Percentiles rank a stretch among this genome's conserved stretches.
These are phyloP conservation scores for Cheilosia impressa DNA, from an alignment of 2,888 invertebrate genomes.

Conservation along the genomic window DNA sequence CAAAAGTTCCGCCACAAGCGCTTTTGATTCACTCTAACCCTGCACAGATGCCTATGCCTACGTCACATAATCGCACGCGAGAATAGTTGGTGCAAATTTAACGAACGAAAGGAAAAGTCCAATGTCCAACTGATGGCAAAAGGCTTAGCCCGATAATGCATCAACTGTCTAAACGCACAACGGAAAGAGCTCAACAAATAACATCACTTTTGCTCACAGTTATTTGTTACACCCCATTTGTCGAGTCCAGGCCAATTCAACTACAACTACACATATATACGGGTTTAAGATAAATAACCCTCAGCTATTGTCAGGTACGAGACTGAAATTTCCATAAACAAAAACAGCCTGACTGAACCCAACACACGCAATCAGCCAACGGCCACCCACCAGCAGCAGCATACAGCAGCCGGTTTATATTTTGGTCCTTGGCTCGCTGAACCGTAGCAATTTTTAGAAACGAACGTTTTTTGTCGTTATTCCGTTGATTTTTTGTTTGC, in stretches of 20 bases:
- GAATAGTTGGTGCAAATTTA: too few species aligned
- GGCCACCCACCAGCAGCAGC: background rate
- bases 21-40: too few species aligned
- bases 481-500: constrained; percentile 12
- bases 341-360: constrained; percentile 6
- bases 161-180: background rate
- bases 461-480: constrained; percentile 10
- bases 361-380: background rate
- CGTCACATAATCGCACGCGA: too few species aligned
- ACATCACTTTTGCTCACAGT: constrained; percentile 2
- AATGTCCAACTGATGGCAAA: too few species aligned
- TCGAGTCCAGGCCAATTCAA: constrained; percentile 47
- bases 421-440: constrained; percentile 35
- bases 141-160: background rate
- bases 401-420: constrained; percentile 10
- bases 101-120: too few species aligned
- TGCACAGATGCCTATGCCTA: too few species aligned
- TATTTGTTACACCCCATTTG: constrained; percentile 59
- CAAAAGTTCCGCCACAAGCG: too few species aligned
- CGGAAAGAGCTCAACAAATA: background rate
- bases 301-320: constrained; percentile 54
- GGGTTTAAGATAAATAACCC: constrained; percentile 44
- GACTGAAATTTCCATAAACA: constrained; percentile 43
- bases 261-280: background rate
- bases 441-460: constrained; percentile 43